phyloP scores from a whole-genome alignment of 2,113 vertebrate species.

The Dicentrarchus labrax region DNA sequence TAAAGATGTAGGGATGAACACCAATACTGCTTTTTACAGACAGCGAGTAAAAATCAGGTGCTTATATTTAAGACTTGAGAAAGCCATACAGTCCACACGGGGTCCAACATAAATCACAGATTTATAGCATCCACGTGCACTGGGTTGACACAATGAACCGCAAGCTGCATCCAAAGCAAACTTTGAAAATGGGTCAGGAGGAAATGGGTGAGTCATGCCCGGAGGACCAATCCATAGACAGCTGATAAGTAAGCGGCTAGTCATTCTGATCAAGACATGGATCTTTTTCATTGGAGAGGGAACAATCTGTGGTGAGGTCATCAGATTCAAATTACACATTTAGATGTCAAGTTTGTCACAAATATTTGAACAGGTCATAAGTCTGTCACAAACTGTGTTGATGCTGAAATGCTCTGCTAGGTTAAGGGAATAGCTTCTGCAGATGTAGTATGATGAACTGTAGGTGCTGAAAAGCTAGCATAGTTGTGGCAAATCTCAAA shows the following conservation, averaged over 20 bases:
- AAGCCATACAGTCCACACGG: conserved; percentile 22
- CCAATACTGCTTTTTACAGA: conserved; percentile 19
- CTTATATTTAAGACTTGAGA: conserved; percentile 23
- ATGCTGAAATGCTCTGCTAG: not conserved
- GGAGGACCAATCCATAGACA: conserved; percentile 30
- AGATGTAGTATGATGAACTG: not conserved
- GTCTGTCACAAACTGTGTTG: not conserved
- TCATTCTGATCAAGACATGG: conserved; percentile 16
- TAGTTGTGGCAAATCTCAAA: not conserved
- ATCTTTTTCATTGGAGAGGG: conserved; percentile 4
- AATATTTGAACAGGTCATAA: not conserved
- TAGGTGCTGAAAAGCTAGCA: not conserved
- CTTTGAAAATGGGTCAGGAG: conserved; percentile 68
- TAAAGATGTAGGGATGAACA: conserved; percentile 19
- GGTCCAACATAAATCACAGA: conserved; percentile 62
- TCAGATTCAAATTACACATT: conserved; percentile 6
- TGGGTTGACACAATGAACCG: conserved; percentile 32
- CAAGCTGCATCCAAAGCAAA: conserved; percentile 59
- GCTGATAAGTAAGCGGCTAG: conserved; percentile 53
- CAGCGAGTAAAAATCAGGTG: conserved; percentile 12
- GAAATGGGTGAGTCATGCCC: conserved; percentile 41
- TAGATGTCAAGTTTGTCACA: not conserved
- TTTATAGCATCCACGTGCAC: conserved; percentile 58
- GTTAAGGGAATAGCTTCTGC: not conserved
- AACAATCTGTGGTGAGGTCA: not conserved